phyloP scores from a whole-genome alignment of 1,140 invertebrate genomes.

The Procambarus clarkii region DNA sequence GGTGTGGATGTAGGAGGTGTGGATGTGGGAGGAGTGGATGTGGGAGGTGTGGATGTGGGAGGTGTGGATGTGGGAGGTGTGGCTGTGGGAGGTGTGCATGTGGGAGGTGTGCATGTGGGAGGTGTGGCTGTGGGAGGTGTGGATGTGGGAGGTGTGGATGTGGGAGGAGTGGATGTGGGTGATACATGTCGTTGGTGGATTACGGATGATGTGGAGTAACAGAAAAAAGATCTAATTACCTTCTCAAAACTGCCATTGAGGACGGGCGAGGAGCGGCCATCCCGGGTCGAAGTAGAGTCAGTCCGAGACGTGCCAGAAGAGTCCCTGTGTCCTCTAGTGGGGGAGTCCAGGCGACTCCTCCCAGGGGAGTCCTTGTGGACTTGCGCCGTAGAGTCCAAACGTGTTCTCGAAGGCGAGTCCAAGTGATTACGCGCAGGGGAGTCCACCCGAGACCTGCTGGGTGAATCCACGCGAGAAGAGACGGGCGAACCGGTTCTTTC shows the following conservation, averaged over 20 bases:
- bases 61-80: too few species aligned
- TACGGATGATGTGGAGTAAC: neutral
- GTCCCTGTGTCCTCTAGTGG: neutral
- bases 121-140: too few species aligned
- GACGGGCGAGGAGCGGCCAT: slow-evolving; percentile 55
- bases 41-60: too few species aligned
- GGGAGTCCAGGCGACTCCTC: slow-evolving; percentile 39
- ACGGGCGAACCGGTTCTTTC: slow-evolving; percentile 64
- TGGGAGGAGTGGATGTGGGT: too few species aligned
- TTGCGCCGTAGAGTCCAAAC: slow-evolving; percentile 33
- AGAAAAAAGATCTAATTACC: slow-evolving; percentile 24
- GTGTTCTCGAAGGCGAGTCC: slow-evolving; percentile 47
- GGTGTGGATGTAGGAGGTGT: too few species aligned
- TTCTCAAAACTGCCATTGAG: slow-evolving; percentile 61
- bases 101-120: too few species aligned
- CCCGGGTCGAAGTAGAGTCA: slow-evolving; percentile 28
- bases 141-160: neutral
- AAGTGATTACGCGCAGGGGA: slow-evolving; percentile 24
- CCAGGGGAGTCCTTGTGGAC: slow-evolving; percentile 39
- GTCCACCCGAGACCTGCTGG: slow-evolving; percentile 32
- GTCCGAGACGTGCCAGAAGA: neutral
- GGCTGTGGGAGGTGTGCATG: too few species aligned
- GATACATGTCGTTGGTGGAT: neutral
- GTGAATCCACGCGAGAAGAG: slow-evolving; percentile 50
- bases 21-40: too few species aligned